Base-by-base conservation (phyloP, 1,140 invertebrate species). In the Proales similis region DNA sequence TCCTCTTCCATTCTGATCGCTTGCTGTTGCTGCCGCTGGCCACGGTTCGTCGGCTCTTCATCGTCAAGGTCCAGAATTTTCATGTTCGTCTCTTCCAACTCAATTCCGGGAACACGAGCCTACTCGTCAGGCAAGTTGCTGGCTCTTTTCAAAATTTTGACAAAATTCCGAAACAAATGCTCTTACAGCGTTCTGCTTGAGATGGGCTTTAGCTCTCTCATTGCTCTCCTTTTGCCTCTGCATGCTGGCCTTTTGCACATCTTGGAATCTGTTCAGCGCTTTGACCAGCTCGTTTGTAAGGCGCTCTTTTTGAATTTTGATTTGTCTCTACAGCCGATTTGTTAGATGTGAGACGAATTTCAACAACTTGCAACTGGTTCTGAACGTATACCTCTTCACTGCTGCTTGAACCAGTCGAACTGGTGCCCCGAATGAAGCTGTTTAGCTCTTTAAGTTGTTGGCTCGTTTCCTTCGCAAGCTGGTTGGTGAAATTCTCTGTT, bases 221-320 rank as follows among this genome's bases (percentile, higher is more conserved):
- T 46, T 46, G 14, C 43, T 46, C n/a, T 46, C 43, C 2, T 12
- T 4, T 20, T 46, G 43, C n/a, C 27, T 46, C 27, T 7, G 14
- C 14, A 46, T 46, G 5, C 20, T 20, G 4, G 3, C 9, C 27
- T 46, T 46, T 46, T 46, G 43, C 7, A 46, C 43, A 24, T 46
- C 11, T 46, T 46, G 43, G n/a, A 46, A 46, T 46, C 27, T 46
- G 27, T 46, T 46, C 14, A 46, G 27, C 11, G 14, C n/a, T 46
- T 46, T 46, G 11, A 46, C 6, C 6, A 46, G n/a, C 24, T 46
- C 43, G 43, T 46, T 46, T 5, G 43, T 46, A 24, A 46, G n/a
- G 11, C 43, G 43, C 27, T 46, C 43, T 19, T 46, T 46, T 46
- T 46, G 43, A 46, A 46, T 11, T 46, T 46, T 46, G 20, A 46